Evolutionary conservation across 1,140 invertebrate genomes (phyloP).

Genomic region (Ptiloglossa arizonensis): DNA sequence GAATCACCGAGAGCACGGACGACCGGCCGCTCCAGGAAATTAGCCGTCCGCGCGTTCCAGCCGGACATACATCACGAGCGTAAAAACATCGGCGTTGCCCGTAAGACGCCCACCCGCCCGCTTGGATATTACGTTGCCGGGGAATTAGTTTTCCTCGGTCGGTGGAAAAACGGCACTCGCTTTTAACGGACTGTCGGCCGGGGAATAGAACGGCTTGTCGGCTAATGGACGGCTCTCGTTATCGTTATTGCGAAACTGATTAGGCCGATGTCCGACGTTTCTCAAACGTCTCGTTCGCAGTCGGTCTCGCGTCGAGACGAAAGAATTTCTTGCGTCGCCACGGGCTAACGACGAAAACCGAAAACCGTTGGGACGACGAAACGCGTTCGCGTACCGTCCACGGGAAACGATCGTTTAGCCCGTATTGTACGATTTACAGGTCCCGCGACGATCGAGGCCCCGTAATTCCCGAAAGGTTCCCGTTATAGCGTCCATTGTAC

Average conservation of each 20-base stretch:
- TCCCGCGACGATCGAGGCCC: too few relatives aligned
- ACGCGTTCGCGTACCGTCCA: too few relatives aligned
- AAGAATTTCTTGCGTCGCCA: background rate
- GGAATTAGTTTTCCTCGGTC: background rate
- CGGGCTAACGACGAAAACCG: too few relatives aligned
- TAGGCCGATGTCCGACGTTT: slow-evolving; percentile 20
- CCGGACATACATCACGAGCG: background rate
- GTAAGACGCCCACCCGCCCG: too few relatives aligned
- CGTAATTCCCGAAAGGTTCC: too few relatives aligned
- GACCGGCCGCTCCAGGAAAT: slow-evolving; percentile 5
- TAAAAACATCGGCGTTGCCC: slow-evolving; percentile 3
- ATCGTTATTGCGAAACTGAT: slow-evolving; percentile 45
- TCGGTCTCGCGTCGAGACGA: background rate
- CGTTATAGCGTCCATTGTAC: too few relatives aligned
- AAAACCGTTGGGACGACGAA: too few relatives aligned
- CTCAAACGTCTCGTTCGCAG: slow-evolving; percentile 22
- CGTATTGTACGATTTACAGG: too few relatives aligned
- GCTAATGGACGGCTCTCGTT: slow-evolving; percentile 46
- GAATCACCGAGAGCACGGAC: slow-evolving; percentile 3
- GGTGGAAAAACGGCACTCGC: slow-evolving; percentile 3
- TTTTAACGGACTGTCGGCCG: slow-evolving; percentile 15
- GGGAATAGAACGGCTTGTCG: slow-evolving; percentile 14
- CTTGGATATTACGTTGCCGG: slow-evolving; percentile 27
- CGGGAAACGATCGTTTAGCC: too few relatives aligned
- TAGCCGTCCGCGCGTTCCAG: slow-evolving; percentile 5